These are phyloP conservation scores for Tachyglossus aculeatus DNA, from an alignment of 2,797 vertebrate genomes.

Conservation along the genomic window DNA sequence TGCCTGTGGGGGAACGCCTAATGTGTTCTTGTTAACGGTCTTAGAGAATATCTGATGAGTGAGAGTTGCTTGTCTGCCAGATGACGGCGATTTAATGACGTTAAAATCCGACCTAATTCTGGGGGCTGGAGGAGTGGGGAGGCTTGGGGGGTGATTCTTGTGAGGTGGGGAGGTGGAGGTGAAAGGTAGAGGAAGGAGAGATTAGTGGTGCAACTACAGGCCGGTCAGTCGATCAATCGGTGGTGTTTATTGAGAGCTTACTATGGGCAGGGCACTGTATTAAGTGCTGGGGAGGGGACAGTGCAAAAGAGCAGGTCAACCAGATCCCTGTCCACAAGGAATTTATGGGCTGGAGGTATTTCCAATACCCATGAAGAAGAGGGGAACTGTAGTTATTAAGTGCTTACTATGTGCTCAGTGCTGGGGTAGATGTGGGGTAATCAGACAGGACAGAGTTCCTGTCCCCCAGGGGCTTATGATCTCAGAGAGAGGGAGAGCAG, in stretches of 20 bases:
- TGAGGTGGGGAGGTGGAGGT: conserved; percentile 62
- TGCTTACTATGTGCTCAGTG: conserved; percentile 4
- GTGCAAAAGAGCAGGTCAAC: too few species aligned
- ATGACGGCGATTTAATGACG: conserved; percentile 95
- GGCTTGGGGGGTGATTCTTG: conserved; percentile 64
- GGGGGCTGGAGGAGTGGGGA: conserved; percentile 73
- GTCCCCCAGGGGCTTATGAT: neutral
- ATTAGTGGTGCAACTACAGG: conserved; percentile 61
- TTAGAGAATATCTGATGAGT: conserved; percentile 95
- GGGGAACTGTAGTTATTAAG: conserved; percentile 31
- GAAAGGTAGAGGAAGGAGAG: conserved; percentile 50
- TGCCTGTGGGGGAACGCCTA: conserved; percentile 91
- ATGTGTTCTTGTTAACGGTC: conserved; percentile 95
- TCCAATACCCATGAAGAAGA: conserved; percentile 46
- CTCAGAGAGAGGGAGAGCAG: too few species aligned
- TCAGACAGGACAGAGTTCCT: neutral
- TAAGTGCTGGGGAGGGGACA: too few species aligned
- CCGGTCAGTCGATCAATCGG: too few species aligned
- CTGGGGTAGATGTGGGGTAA: neutral
- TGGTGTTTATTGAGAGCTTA: too few species aligned
- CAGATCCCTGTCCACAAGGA: too few species aligned
- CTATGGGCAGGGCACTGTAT: too few species aligned
- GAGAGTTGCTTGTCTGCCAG: conserved; percentile 87
- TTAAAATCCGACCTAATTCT: conserved; percentile 87
- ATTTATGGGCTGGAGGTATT: too few species aligned